Conservation (phyloP, 1,140 invertebrate species). For the Temnothorax nylanderi region DNA sequence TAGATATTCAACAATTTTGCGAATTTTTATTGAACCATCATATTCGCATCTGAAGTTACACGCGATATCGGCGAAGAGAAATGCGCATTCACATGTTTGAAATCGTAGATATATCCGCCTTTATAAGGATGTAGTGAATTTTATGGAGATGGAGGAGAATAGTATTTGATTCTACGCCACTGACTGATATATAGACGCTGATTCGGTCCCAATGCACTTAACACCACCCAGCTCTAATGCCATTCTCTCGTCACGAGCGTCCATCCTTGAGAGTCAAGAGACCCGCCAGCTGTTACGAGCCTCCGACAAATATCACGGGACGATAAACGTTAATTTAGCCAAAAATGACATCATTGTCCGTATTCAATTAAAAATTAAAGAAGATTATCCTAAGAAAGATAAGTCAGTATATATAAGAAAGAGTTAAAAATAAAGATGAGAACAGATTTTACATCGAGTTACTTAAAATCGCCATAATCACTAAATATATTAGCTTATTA, state of each 20-base stretch:
- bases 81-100: neutral
- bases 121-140: conserved; percentile 30
- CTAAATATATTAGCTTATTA: neutral
- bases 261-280: conserved; percentile 66
- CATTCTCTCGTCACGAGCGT: conserved; percentile 71
- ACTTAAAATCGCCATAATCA: neutral
- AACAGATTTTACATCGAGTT: neutral
- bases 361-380: conserved; percentile 21
- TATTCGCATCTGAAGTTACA: neutral
- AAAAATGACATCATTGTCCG: conserved; percentile 46
- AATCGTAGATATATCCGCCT: neutral
- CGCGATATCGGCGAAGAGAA: neutral
- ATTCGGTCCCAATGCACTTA: conserved; percentile 72
- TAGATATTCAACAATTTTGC: neutral
- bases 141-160: conserved; percentile 52
- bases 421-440: neutral
- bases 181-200: conserved; percentile 61
- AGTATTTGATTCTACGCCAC: conserved; percentile 59
- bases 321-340: conserved; percentile 44
- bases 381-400: neutral
- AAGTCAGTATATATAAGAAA: neutral
- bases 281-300: conserved; percentile 70
- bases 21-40: neutral
- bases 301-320: conserved; percentile 59
- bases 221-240: conserved; percentile 71